Evolutionary conservation across 2,888 invertebrate species (phyloP), one percentile per base, ranked within the genome.

Genomic region (Parochlus steinenii): DNA sequence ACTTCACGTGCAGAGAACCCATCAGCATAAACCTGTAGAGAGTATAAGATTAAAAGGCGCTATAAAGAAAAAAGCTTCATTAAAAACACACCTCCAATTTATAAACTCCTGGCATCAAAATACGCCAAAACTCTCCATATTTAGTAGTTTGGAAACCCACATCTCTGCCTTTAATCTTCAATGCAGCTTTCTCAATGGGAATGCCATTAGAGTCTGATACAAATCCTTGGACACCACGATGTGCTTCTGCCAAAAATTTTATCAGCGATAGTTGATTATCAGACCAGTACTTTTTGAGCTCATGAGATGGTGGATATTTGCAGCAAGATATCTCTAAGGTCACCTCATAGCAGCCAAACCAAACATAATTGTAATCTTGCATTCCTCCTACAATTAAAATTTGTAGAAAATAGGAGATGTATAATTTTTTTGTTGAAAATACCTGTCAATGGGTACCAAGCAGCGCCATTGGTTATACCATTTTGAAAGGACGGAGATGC

Each of bases 71-170:
- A 31, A 14, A 7, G 14, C 11, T 20, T 33, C 16, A 25, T 33
- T 23, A 27, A 33, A 10, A n/a, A n/a, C n/a, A 51, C 56, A 87
- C 89, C 66, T 85, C 78, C 10, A 90, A 61, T 47, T 74, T 75
- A 58, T 92, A 92, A 34, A 70, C 65, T 44, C 90, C 90, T 2
- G 92, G 90, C 40, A 90, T 58, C 15, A 93, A 61, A 40, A 93
- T 74, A 49, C 89, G 72, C 90, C 89, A 93, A 62, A 82, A 93
- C 58, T 93, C 92, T n/a, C 92, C 92, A 53, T 81, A 76, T 52
- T 80, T 77, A 6, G 86, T 85, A 33, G 81, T 80, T 54, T 77
- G 78, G 56, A 87, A 86, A 33, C 75, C 73, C 45, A 87, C 80
- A 51, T 87, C 82, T 32, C 89, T 71, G 1, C 76, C 74, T 53